Evolutionary conservation across 2,797 vertebrate genomes (phyloP).

Genomic region (Nannoperca obscura): DNA sequence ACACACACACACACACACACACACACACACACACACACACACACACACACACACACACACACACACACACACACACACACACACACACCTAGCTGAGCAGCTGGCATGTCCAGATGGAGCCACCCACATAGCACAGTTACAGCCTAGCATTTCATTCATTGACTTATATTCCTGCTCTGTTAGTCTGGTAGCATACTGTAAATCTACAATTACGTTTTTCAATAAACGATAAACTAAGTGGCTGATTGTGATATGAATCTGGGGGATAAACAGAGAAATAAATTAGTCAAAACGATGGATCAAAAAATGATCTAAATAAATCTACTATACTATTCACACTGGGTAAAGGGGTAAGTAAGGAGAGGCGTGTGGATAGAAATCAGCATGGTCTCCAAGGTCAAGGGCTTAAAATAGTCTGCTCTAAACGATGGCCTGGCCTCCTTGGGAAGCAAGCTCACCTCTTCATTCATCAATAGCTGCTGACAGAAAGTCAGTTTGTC

Average conservation of each 20-base stretch:
- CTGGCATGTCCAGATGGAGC: constrained; percentile 75
- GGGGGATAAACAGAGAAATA: background rate
- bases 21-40: too few species aligned
- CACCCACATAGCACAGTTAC: constrained; percentile 71
- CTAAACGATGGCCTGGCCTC: constrained; percentile 25
- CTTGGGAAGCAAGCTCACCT: constrained; percentile 40
- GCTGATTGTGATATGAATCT: background rate
- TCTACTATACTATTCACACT: background rate
- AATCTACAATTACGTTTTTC: constrained; percentile 31
- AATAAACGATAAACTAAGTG: constrained; percentile 1
- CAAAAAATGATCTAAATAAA: background rate
- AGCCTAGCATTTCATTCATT: constrained; percentile 69
- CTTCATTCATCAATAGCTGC: constrained; percentile 72
- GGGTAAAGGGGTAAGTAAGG: constrained; percentile 23
- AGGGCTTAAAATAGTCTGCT: constrained; percentile 36
- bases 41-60: too few species aligned
- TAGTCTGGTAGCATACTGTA: constrained; percentile 40
- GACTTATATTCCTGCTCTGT: constrained; percentile 59
- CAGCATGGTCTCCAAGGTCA: constrained; percentile 23
- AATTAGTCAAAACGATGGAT: background rate
- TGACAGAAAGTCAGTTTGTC: constrained; percentile 67
- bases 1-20: too few species aligned
- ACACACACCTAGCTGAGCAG: constrained; percentile 49
- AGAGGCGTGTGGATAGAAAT: constrained; percentile 4
- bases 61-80: constrained; percentile 21